Base-by-base conservation (phyloP, 2,113 vertebrate species). In the Gambusia affinis region DNA sequence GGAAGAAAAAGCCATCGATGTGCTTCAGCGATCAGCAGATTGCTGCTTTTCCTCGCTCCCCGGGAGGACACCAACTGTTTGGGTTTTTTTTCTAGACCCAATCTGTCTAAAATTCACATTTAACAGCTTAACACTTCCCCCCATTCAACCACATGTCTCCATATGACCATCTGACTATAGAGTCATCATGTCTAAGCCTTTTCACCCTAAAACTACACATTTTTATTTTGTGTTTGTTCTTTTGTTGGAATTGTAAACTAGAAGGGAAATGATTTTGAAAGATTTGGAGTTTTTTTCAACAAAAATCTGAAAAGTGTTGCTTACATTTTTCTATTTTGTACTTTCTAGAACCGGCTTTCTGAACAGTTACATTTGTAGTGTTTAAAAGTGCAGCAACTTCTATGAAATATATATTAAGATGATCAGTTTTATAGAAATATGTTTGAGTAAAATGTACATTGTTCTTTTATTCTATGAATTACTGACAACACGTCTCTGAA, bases 21-120 rank as follows among this genome's bases (percentile, higher is more conserved):
- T n/a, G 64, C 68, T 33, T 74, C 39, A 60, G 35, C 31, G 70
- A 67, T 54, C 80, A 54, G 89, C 85, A 88, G 80, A 87, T 84
- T 79, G 86, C 72, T 29, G 67, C 62, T 70, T 81, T 70, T 78
- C 83, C 67, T 44, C 19, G 30, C 83, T 79, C 81, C 65, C 76
- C 66, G 39, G 75, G 80, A 68, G 8, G 74, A 84, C 69, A 79
- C 84, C 88, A 82, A 81, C 88, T 91, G 89, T 86, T 87, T 37
- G 10, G 73, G 30, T 6, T 35, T 63, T 19, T 4, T 10, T 76
- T 10, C 11, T 29, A 27, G 60, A 19, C 30, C 27, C 44, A 51
- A 22, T 67, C 22, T 10, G 39, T 14, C 65, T 12, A 24, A 80
- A 15, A 62, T 7, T 4, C 37, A 28, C 66, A 30, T 47, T 81